Evolutionary conservation across 2,113 vertebrate genomes (phyloP).

Genomic region (Drymodes brunneopygia): DNA sequence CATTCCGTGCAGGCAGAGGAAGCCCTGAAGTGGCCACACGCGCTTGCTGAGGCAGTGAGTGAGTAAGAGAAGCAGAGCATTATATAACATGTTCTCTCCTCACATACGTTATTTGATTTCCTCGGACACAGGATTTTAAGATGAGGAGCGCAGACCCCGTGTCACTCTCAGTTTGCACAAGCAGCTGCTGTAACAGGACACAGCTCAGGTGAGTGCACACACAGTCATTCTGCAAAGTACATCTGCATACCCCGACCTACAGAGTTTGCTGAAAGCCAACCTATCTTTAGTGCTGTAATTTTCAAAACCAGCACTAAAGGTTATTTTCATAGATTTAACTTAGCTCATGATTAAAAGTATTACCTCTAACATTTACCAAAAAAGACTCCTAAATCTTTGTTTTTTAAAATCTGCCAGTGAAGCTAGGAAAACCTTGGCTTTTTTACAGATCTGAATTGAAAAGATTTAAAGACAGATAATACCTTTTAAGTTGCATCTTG

Average conservation of each 20-base stretch:
- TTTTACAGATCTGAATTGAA: not conserved
- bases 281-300: not conserved
- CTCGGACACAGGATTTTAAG: not conserved
- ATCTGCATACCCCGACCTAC: not conserved
- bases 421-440: not conserved
- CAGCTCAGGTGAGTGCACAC: not conserved
- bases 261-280: not conserved
- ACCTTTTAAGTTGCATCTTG: not conserved
- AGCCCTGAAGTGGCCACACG: not conserved
- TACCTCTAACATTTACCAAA: constrained; percentile 46
- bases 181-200: not conserved
- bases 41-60: not conserved
- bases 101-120: not conserved
- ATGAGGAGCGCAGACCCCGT: not conserved
- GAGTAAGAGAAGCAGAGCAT: not conserved
- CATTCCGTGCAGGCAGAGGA: not conserved
- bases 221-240: not conserved
- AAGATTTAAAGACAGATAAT: not conserved
- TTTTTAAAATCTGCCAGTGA: not conserved
- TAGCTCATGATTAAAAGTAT: constrained; percentile 36
- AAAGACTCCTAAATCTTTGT: constrained; percentile 1
- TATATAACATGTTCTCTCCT: not conserved
- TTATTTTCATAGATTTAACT: constrained; percentile 28
- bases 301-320: constrained; percentile 28
- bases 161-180: not conserved